phyloP scores from a whole-genome alignment of 2,113 vertebrate genomes.

The Antigone vipio region DNA sequence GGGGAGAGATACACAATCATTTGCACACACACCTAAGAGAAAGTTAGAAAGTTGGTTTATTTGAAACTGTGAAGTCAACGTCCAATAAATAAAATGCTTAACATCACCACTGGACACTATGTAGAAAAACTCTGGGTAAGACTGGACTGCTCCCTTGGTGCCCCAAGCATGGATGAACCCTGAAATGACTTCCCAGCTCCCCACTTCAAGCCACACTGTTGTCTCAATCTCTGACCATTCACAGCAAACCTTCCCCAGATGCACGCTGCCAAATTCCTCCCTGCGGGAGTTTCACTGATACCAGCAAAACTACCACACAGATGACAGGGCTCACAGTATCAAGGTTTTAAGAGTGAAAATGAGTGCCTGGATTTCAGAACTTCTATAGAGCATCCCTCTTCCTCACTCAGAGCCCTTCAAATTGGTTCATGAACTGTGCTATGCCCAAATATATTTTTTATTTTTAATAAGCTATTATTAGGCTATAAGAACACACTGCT shows the following conservation, averaged over 20 bases:
- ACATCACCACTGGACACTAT: background rate
- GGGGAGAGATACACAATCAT: background rate
- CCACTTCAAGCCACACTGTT: background rate
- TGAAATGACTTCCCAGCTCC: background rate
- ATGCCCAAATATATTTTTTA: background rate
- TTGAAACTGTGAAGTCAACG: conserved; percentile 12
- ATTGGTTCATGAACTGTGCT: background rate
- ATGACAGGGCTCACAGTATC: background rate
- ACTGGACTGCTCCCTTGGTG: background rate
- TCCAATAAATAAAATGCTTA: conserved; percentile 1
- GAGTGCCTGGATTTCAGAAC: background rate
- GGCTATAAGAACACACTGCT: background rate
- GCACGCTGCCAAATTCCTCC: background rate
- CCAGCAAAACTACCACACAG: background rate
- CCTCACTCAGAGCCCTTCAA: background rate
- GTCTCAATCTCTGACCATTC: background rate
- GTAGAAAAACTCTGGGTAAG: background rate
- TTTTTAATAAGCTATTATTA: background rate
- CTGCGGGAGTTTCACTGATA: background rate
- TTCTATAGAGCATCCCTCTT: background rate
- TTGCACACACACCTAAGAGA: background rate
- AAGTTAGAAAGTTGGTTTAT: conserved; percentile 45
- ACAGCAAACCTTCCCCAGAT: background rate
- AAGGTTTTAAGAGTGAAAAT: background rate
- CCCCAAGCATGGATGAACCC: background rate